Percentiles rank a stretch among this genome's conserved stretches.
These are phyloP conservation scores for Eonycteris spelaea DNA, from an alignment of 2,113 vertebrate genomes.

Conservation along the genomic window DNA sequence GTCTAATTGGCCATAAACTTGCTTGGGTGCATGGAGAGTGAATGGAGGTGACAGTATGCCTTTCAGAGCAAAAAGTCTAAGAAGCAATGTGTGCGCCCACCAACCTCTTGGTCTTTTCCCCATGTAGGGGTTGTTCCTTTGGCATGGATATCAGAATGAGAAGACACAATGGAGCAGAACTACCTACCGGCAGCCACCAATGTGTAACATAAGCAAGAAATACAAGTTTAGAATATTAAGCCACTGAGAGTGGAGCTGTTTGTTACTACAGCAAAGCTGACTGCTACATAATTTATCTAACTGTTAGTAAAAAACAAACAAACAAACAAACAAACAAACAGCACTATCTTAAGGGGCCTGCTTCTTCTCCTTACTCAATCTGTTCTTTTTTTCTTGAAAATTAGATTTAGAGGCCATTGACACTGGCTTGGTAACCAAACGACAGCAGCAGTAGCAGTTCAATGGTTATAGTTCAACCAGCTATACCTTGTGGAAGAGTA, in stretches of 20 bases:
- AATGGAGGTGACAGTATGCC: not conserved
- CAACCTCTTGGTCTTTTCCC: not conserved
- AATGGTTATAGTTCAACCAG: not conserved
- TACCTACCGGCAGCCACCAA: not conserved
- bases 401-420: not conserved
- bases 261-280: not conserved
- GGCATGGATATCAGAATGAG: not conserved
- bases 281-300: not conserved
- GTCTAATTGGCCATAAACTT: not conserved
- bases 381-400: not conserved
- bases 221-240: not conserved
- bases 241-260: not conserved
- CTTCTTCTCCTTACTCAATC: not conserved
- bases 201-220: not conserved
- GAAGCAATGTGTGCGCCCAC: not conserved
- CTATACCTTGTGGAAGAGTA: not conserved
- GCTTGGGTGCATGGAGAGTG: not conserved
- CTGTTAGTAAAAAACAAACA: too few species aligned
- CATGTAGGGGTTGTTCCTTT: not conserved
- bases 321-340: not conserved
- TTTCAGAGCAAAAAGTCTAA: not conserved
- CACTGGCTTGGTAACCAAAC: not conserved
- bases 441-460: not conserved
- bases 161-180: not conserved
- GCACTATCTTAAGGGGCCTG: not conserved